These are phyloP conservation scores for Formica exsecta DNA, from an alignment of 1,140 invertebrate species.

Conservation along the genomic window DNA sequence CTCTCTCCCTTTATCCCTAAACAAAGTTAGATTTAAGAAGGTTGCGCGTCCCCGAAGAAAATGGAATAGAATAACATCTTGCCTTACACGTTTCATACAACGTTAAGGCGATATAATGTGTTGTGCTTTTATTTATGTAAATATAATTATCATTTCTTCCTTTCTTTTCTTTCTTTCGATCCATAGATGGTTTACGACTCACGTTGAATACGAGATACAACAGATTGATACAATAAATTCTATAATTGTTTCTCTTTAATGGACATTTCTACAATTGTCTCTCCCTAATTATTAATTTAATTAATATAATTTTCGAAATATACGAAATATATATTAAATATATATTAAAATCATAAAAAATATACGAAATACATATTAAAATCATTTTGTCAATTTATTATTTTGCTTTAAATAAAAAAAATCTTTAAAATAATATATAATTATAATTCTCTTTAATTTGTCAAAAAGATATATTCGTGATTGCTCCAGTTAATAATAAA, in stretches of 20 bases:
- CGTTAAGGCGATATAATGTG: neutral
- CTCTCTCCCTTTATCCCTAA: neutral
- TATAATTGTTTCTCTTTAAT: neutral
- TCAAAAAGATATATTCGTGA: neutral
- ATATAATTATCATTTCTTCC: constrained; percentile 1
- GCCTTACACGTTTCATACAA: neutral
- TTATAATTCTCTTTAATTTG: neutral
- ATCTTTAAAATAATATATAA: neutral
- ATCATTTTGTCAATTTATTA: neutral
- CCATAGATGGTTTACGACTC: constrained; percentile 6
- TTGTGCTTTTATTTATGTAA: neutral
- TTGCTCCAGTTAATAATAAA: neutral
- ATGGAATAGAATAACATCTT: neutral
- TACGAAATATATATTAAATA: neutral
- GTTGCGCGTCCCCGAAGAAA: neutral
- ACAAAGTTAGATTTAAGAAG: neutral
- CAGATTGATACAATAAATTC: neutral
- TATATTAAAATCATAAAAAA: neutral
- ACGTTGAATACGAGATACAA: neutral
- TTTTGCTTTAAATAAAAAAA: neutral
- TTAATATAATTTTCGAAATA: neutral
- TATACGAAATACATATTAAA: neutral
- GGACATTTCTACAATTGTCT: neutral
- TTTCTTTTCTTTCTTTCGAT: neutral
- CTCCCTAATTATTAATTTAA: no score